Evolutionary conservation across 2,113 vertebrate genomes (phyloP).

Genomic region (Channa argus): DNA sequence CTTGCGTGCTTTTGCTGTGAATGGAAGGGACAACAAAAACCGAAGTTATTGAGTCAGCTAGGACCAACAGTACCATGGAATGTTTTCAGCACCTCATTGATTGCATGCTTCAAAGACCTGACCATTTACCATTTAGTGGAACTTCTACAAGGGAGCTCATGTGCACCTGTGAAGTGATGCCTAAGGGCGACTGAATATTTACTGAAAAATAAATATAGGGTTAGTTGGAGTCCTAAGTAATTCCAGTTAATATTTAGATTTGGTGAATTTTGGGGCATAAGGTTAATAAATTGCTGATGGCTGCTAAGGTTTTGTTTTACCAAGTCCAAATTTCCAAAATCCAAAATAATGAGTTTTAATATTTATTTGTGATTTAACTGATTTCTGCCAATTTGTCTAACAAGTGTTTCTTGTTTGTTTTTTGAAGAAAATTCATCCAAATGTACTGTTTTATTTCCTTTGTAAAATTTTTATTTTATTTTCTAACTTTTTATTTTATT

Average conservation of each 20-base stretch:
- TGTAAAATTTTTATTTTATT: too few relatives aligned
- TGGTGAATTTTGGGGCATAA: too few relatives aligned
- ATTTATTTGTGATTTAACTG: too few relatives aligned
- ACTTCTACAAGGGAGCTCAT: background rate
- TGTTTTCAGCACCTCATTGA: constrained; percentile 44
- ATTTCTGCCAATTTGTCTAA: too few relatives aligned
- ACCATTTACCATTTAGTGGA: background rate
- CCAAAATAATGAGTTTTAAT: too few relatives aligned
- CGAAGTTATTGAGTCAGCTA: constrained; percentile 25
- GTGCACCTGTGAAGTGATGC: constrained; percentile 4
- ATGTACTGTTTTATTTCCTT: too few relatives aligned
- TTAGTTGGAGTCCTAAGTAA: constrained; percentile 20
- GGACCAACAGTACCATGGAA: constrained; percentile 8
- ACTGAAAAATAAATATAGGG: constrained; percentile 2
- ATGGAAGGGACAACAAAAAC: constrained; percentile 6
- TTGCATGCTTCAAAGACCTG: constrained; percentile 28
- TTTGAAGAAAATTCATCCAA: too few relatives aligned
- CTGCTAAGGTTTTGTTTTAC: too few relatives aligned
- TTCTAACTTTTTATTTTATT: too few relatives aligned
- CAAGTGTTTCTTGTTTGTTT: too few relatives aligned
- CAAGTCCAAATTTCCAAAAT: too few relatives aligned
- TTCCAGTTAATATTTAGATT: background rate
- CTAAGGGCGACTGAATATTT: constrained; percentile 14
- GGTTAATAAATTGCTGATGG: too few relatives aligned
- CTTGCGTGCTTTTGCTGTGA: constrained; percentile 25